Conservation (phyloP, 2,113 vertebrate species). For the Sylvilagus bachmani region DNA sequence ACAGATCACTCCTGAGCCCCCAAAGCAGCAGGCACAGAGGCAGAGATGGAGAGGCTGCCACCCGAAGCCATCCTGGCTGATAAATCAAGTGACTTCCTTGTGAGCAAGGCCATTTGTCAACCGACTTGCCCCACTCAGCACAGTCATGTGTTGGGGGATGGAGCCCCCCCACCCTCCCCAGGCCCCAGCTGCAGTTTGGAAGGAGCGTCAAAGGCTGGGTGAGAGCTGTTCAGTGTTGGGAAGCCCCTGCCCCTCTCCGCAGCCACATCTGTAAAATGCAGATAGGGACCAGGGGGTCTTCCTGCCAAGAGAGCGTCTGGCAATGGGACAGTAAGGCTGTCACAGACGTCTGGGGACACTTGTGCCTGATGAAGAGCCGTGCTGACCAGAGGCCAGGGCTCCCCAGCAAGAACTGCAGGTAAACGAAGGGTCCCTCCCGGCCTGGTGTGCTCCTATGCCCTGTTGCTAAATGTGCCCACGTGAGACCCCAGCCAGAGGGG, state of each 20-base stretch:
- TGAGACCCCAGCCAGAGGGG: background rate
- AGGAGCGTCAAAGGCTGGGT: background rate
- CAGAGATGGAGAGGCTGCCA: background rate
- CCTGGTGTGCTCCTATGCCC: background rate
- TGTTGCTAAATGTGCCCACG: background rate
- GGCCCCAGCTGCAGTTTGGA: background rate
- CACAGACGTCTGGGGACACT: background rate
- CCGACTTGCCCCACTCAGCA: background rate
- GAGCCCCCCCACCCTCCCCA: background rate
- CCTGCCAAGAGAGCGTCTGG: background rate
- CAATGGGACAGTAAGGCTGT: background rate
- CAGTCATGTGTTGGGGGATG: background rate
- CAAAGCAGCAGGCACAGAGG: background rate
- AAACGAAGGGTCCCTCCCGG: background rate
- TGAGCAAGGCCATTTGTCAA: constrained; percentile 57
- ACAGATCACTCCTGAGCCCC: background rate
- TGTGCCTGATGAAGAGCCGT: background rate
- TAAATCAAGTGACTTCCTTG: constrained; percentile 62
- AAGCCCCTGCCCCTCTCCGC: background rate
- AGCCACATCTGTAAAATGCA: background rate
- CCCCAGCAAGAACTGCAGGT: background rate
- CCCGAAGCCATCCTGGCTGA: constrained; percentile 32
- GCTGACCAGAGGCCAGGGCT: background rate
- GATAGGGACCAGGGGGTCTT: background rate
- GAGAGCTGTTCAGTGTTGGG: background rate